These are phyloP conservation scores for Cecropterus lyciades DNA, from an alignment of 1,140 invertebrate genomes.

Conservation along the genomic window DNA sequence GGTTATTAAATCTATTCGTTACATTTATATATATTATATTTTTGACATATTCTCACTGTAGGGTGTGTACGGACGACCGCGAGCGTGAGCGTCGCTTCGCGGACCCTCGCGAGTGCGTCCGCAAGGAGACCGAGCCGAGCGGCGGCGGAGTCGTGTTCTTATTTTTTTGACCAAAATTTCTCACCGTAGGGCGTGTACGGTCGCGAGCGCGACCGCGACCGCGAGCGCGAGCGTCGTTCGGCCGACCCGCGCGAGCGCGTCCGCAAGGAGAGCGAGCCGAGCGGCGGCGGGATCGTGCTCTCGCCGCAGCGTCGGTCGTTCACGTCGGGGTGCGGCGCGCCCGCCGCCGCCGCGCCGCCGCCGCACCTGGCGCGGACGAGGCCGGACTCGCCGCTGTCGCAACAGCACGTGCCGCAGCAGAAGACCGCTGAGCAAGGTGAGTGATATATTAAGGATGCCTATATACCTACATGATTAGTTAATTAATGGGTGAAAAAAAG, in stretches of 20 bases:
- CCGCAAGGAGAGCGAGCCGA: conserved; percentile 90
- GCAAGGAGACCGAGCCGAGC: conserved; percentile 89
- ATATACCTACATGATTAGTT: too few species aligned
- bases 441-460: too few species aligned
- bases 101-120: conserved; percentile 91
- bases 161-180: too few species aligned
- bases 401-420: conserved; percentile 69
- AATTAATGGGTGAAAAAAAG: too few species aligned
- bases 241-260: conserved; percentile 92
- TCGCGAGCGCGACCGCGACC: conserved; percentile 45
- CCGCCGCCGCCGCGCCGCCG: conserved; percentile 72
- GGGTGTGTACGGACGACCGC: conserved; percentile 52
- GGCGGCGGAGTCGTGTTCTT: conserved; percentile 88
- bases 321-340: conserved; percentile 92
- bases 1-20: too few species aligned
- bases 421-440: conserved; percentile 65
- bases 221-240: conserved; percentile 83
- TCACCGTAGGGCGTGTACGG: conserved; percentile 58
- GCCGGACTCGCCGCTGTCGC: conserved; percentile 77
- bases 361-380: conserved; percentile 81
- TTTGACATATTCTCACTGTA: too few species aligned
- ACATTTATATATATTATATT: too few species aligned
- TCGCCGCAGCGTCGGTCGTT: conserved; percentile 91
- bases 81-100: conserved; percentile 85
- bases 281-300: conserved; percentile 88